Conservation (phyloP, 2,113 vertebrate genomes). For the Clarias macrocephalus region DNA sequence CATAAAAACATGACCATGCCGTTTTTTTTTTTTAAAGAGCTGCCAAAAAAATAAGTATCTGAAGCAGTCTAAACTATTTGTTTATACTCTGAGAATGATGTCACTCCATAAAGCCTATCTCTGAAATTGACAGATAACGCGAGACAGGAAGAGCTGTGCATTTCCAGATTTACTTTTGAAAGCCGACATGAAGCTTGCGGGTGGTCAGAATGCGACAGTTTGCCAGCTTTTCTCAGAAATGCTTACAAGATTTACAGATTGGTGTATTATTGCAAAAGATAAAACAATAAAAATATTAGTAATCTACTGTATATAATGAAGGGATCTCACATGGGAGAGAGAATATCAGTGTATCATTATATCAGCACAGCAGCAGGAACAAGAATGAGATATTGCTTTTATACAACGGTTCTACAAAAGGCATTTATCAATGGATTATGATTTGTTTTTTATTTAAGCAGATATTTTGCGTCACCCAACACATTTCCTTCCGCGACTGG, state of each 20-base stretch:
- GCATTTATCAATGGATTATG: too few relatives aligned
- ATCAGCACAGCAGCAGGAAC: too few relatives aligned
- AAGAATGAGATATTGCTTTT: too few relatives aligned
- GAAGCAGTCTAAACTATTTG: slow-evolving; percentile 9
- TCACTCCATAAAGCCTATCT: slow-evolving; percentile 24
- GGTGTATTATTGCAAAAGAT: neutral
- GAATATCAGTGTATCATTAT: too few relatives aligned
- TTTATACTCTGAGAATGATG: slow-evolving; percentile 1
- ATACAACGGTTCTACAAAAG: too few relatives aligned
- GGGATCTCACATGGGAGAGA: too few relatives aligned
- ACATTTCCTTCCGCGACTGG: too few relatives aligned
- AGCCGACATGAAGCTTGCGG: slow-evolving; percentile 27
- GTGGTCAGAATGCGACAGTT: slow-evolving; percentile 17
- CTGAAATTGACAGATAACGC: slow-evolving; percentile 52
- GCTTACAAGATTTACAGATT: slow-evolving; percentile 3
- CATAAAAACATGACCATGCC: neutral
- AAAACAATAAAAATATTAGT: neutral
- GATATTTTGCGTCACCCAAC: too few relatives aligned
- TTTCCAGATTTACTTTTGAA: slow-evolving; percentile 35
- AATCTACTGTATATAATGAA: too few relatives aligned
- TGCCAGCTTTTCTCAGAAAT: slow-evolving; percentile 5
- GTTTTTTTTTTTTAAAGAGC: neutral
- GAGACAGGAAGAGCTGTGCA: slow-evolving; percentile 47
- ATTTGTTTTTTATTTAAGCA: too few relatives aligned
- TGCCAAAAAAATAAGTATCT: neutral